Evolutionary conservation across 1,140 invertebrate genomes (phyloP), one percentile per base, ranked within the genome.

Genomic region (Melanaphis sacchari): DNA sequence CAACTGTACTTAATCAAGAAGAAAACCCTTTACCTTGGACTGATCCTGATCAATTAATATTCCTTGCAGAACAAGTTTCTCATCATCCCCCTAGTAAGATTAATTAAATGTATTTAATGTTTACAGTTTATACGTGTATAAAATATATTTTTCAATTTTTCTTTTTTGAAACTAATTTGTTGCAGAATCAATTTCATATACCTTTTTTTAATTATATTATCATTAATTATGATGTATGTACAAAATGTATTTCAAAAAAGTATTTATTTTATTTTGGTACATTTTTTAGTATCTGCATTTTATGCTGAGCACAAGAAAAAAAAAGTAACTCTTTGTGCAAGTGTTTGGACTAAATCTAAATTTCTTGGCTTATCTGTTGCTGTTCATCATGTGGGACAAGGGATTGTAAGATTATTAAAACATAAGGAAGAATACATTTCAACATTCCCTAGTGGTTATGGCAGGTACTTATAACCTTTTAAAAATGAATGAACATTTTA

Each of bases 311-410:
- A 99, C 96, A 97, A 97, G 94, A 97, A 97, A 94, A 99, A 98
- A 95, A 96, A 97, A 94, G 98, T 99, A 90, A 97, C 97, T 95
- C 98, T 99, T 95, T 97, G 98, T 94, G 98, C 98, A 15, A 98
- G 98, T 95, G 98, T 99, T 87, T 99, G 98, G 97, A 99, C 99
- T 36, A 99, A 99, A 95, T 99, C 99, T 94, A 99, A 99, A 96
- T 99, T 99, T 95, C 96, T 99, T 59, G 99, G 99, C 1, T 96
- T 99, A 66, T 99, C 98, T 36, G 98, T 99, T 94, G 98, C 98
- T 21, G 98, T 98, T 2, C 97, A 98, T 94, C 98, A 98, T 95
- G 97, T 98, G 52, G 98, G 98, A 9, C 96, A 97, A 94, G 98
- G 98, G 3, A 96, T 96, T 89, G 97, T 99, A 15, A 97, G 97